Conservation (phyloP, 2,888 invertebrate species). For the Cheilosia urbana region DNA sequence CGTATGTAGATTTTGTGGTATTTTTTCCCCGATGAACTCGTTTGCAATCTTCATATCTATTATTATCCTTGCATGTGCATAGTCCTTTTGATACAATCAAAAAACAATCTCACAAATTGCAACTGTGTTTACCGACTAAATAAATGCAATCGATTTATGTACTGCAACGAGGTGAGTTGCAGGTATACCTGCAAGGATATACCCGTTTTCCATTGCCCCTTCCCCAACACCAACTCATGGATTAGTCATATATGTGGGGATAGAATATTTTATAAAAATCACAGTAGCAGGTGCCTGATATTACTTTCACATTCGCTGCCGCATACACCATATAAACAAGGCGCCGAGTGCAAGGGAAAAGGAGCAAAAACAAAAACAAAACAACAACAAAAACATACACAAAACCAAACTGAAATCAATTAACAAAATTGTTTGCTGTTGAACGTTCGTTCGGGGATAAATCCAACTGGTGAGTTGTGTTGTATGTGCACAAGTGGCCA, state of each 20-base stretch:
- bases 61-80: conserved; percentile 45
- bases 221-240: conserved; percentile 45
- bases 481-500: conserved; percentile 61
- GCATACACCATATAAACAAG: conserved; percentile 7
- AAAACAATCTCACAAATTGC: conserved; percentile 71
- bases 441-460: conserved; percentile 61
- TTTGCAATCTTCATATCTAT: conserved; percentile 37
- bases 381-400: conserved; percentile 9
- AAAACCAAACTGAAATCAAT: conserved; percentile 70
- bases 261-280: conserved; percentile 49
- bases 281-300: conserved; percentile 58
- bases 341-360: conserved; percentile 8
- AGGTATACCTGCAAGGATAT: conserved; percentile 4
- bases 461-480: conserved; percentile 46
- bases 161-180: conserved; percentile 40
- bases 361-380: conserved; percentile 29
- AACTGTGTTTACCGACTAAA: conserved; percentile 65
- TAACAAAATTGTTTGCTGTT: conserved; percentile 72
- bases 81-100: conserved; percentile 61
- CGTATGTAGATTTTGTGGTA: too few species aligned
- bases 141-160: conserved; percentile 69
- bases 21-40: too few species aligned
- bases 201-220: background rate
- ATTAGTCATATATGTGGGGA: conserved; percentile 40
- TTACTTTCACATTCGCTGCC: conserved; percentile 53